phyloP scores from a whole-genome alignment of 1,140 invertebrate species.

The Tetranychus urticae region DNA sequence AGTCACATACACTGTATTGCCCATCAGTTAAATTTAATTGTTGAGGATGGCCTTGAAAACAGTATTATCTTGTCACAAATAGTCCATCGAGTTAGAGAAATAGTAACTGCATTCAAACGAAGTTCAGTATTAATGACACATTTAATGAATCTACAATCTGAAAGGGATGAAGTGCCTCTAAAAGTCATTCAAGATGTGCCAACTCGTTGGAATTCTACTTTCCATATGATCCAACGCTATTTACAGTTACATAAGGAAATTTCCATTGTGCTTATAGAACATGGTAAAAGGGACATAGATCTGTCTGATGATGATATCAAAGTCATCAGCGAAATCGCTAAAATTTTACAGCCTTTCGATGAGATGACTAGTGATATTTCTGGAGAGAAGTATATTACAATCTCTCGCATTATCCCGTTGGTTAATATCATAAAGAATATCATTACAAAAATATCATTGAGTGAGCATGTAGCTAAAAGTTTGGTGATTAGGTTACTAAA shows the following conservation, averaged over 20 bases:
- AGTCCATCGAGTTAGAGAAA: too few relatives aligned
- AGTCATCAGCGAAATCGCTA: background rate
- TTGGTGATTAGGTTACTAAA: background rate
- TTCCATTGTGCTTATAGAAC: background rate
- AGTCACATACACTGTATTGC: too few relatives aligned
- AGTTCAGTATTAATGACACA: too few relatives aligned
- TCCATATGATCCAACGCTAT: background rate
- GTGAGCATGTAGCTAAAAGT: background rate
- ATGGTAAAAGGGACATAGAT: background rate
- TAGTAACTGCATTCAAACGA: too few relatives aligned
- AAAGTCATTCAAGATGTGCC: too few relatives aligned
- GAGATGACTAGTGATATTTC: background rate
- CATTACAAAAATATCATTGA: background rate
- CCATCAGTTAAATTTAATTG: too few relatives aligned
- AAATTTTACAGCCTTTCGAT: background rate
- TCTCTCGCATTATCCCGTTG: background rate
- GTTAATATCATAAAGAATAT: background rate
- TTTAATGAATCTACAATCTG: too few relatives aligned
- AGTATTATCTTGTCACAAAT: too few relatives aligned
- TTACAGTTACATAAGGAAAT: background rate
- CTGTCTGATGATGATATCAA: background rate
- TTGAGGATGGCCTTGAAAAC: too few relatives aligned
- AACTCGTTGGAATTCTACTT: background rate
- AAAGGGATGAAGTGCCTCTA: too few relatives aligned
- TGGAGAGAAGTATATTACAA: background rate